Conservation (phyloP, 2,113 vertebrate genomes). For the Anarhynchus alexandrinus region DNA sequence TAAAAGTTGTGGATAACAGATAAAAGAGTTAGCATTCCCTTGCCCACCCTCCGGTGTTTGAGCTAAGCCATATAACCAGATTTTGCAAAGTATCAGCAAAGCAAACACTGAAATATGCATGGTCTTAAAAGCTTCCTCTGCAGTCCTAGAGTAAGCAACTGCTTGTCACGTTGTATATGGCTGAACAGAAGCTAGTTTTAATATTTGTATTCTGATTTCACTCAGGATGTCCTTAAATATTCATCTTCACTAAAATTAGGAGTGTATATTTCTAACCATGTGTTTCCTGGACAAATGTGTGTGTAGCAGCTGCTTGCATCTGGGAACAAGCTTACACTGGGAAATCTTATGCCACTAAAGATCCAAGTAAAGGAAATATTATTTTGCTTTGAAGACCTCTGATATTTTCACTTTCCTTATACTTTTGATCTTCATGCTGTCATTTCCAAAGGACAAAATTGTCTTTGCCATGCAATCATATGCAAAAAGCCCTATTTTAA, state of each 20-base stretch:
- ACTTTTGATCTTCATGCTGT: background rate
- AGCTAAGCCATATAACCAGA: background rate
- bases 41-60: background rate
- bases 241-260: slow-evolving; percentile 45
- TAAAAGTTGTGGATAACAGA: background rate
- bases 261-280: slow-evolving; percentile 27
- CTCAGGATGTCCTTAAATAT: slow-evolving; percentile 39
- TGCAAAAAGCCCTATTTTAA: background rate
- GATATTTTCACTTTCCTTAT: background rate
- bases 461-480: background rate
- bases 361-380: background rate
- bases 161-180: background rate
- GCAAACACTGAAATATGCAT: background rate
- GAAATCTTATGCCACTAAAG: background rate
- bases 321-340: slow-evolving; percentile 15
- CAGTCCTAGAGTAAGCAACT: background rate
- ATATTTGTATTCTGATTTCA: slow-evolving; percentile 38
- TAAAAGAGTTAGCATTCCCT: background rate
- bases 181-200: slow-evolving; percentile 25
- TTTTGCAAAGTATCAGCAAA: background rate
- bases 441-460: background rate
- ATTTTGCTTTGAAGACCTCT: background rate
- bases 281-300: slow-evolving; percentile 5
- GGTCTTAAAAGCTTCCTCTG: slow-evolving; percentile 22
- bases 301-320: slow-evolving; percentile 27